Percentiles rank a stretch among this genome's conserved stretches.
phyloP scores from a whole-genome alignment of 2,888 invertebrate genomes.

The Stenotaenia linearis region DNA sequence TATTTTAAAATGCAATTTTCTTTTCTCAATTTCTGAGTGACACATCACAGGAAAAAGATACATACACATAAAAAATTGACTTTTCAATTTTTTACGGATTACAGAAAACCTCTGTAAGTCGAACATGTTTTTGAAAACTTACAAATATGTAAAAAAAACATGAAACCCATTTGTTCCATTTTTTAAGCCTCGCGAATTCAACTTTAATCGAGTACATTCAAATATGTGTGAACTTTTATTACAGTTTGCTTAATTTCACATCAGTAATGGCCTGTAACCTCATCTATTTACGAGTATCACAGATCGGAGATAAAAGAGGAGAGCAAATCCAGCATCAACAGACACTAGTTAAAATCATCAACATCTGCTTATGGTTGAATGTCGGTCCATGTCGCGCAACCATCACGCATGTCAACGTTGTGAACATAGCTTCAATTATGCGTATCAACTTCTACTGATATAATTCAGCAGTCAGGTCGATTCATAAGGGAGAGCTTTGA shows the following conservation, averaged over 20 bases:
- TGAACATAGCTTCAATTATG: constrained; percentile 7
- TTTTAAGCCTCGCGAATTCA: too few species aligned
- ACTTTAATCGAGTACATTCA: not conserved
- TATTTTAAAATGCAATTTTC: not conserved
- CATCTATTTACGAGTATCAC: constrained; percentile 5
- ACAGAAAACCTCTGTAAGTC: too few species aligned
- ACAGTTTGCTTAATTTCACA: constrained; percentile 22
- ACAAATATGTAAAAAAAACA: too few species aligned
- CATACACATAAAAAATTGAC: not conserved
- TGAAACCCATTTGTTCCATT: too few species aligned
- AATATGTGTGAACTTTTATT: constrained; percentile 3
- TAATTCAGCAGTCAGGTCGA: not conserved
- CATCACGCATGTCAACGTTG: constrained; percentile 19
- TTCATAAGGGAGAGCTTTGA: not conserved
- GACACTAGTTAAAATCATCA: constrained; percentile 21
- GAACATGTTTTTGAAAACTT: too few species aligned
- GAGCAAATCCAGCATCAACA: constrained; percentile 21
- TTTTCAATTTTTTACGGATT: too few species aligned
- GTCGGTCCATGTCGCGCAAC: not conserved
- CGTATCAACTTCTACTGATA: not conserved
- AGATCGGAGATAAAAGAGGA: constrained; percentile 15
- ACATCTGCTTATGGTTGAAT: constrained; percentile 23
- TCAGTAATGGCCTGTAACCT: constrained; percentile 6
- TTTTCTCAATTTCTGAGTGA: not conserved
- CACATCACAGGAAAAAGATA: not conserved